phyloP scores from a whole-genome alignment of 2,113 vertebrate genomes.

The Sinosuthora webbiana region DNA sequence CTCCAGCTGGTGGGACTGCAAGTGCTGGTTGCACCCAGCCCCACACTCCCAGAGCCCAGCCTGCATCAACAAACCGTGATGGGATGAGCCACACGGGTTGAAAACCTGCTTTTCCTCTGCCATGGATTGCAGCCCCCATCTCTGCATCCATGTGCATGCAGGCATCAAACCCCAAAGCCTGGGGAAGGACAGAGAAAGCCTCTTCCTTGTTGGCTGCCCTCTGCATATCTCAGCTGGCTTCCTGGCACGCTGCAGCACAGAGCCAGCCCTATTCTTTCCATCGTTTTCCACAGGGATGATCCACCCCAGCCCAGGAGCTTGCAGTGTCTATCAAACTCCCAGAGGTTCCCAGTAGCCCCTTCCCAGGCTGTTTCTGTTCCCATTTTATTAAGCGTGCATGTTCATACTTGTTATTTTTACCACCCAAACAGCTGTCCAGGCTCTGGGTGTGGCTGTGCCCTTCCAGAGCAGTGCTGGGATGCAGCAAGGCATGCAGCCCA shows the following conservation, averaged over 20 bases:
- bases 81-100: fast-evolving
- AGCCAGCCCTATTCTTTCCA: fast-evolving
- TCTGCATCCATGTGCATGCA: fast-evolving
- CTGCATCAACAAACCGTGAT: fast-evolving
- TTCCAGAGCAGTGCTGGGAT: background rate
- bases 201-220: background rate
- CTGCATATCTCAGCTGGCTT: background rate
- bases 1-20: background rate
- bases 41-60: too few species aligned
- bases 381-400: background rate
- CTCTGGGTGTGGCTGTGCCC: background rate
- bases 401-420: background rate
- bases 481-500: background rate
- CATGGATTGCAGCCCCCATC: fast-evolving
- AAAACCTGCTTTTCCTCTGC: background rate
- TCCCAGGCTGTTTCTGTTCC: background rate
- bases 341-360: background rate
- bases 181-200: background rate
- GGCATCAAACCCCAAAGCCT: background rate
- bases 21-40: fast-evolving
- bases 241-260: background rate
- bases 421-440: background rate
- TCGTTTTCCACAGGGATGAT: background rate
- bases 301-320: background rate
- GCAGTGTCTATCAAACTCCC: background rate